Percentiles rank a stretch among this genome's conserved stretches.
These are phyloP conservation scores for Psephotus haematonotus DNA, from an alignment of 2,113 vertebrate genomes.

Conservation along the genomic window DNA sequence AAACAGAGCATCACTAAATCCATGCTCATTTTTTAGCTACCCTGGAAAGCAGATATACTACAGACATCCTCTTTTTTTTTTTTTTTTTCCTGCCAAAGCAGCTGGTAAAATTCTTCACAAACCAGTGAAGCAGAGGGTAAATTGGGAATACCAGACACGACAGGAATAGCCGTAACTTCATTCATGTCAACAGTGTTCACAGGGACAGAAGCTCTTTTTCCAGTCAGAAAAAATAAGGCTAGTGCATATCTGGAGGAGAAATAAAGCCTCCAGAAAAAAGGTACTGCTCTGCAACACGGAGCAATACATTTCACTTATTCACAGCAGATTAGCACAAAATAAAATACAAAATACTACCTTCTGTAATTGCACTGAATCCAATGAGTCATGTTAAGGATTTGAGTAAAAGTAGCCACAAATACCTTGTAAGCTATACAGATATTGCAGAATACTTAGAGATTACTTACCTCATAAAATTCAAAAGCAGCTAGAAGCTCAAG, in stretches of 20 bases:
- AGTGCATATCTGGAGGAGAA: not conserved
- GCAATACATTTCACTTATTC: not conserved
- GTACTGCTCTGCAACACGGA: not conserved
- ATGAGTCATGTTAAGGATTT: conserved; percentile 3
- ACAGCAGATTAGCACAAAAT: not conserved
- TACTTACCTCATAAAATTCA: conserved; percentile 29
- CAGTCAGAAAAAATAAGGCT: conserved; percentile 46
- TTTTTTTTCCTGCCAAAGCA: not conserved
- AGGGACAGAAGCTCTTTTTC: not conserved
- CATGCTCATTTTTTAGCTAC: not conserved
- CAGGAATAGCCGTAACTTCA: not conserved
- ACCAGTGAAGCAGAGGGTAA: conserved; percentile 24
- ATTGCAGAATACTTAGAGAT: conserved; percentile 16
- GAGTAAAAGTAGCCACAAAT: conserved; percentile 27
- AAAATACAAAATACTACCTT: not conserved
- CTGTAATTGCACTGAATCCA: not conserved
- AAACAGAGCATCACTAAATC: not conserved
- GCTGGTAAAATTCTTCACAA: conserved; percentile 20
- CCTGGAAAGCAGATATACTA: not conserved
- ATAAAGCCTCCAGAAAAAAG: conserved; percentile 18
- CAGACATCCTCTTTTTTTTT: not conserved
- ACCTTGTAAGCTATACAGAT: conserved; percentile 1
- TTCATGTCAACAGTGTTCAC: not conserved
- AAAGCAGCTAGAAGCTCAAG: conserved; percentile 15
- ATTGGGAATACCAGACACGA: conserved; percentile 31